Conservation (phyloP, 64 coral and sea anemone species). For the Pachyseris speciosa region DNA sequence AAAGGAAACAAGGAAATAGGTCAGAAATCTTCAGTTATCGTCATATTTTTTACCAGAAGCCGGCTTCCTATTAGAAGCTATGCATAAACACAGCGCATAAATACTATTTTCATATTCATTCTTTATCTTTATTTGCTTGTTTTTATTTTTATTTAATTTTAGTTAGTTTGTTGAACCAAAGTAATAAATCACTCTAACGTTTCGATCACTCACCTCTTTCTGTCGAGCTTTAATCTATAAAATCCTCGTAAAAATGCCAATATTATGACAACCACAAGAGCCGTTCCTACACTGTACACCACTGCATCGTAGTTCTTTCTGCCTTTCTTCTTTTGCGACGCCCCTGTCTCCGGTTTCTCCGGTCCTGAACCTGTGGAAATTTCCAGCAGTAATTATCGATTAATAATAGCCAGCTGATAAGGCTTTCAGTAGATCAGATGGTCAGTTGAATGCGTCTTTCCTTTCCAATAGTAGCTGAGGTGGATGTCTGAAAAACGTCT, state of each 20-base stretch:
- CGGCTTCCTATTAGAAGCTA: too few relatives aligned
- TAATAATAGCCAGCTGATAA: too few relatives aligned
- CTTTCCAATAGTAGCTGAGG: too few relatives aligned
- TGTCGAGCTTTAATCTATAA: slow-evolving; percentile 84
- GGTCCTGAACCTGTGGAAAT: slow-evolving; percentile 9
- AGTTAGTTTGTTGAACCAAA: background rate
- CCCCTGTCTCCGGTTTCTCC: background rate
- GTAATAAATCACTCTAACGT: background rate
- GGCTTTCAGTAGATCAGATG: too few relatives aligned
- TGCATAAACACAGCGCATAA: too few relatives aligned
- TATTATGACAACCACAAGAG: slow-evolving; percentile 73
- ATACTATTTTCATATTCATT: too few relatives aligned
- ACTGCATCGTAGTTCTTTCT: slow-evolving; percentile 84
- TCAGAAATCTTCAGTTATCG: background rate
- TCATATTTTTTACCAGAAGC: background rate
- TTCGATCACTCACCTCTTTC: slow-evolving; percentile 50
- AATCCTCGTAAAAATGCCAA: slow-evolving; percentile 87
- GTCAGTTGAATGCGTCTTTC: too few relatives aligned
- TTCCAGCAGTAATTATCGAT: background rate
- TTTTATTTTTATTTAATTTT: too few relatives aligned
- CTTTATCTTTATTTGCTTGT: too few relatives aligned
- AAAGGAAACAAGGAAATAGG: background rate
- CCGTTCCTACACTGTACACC: slow-evolving; percentile 81
- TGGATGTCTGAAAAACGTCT: too few relatives aligned
- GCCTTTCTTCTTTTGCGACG: slow-evolving; percentile 64